Evolutionary conservation across 2,797 vertebrate species (phyloP).

Genomic region (Eulemur rubriventer): DNA sequence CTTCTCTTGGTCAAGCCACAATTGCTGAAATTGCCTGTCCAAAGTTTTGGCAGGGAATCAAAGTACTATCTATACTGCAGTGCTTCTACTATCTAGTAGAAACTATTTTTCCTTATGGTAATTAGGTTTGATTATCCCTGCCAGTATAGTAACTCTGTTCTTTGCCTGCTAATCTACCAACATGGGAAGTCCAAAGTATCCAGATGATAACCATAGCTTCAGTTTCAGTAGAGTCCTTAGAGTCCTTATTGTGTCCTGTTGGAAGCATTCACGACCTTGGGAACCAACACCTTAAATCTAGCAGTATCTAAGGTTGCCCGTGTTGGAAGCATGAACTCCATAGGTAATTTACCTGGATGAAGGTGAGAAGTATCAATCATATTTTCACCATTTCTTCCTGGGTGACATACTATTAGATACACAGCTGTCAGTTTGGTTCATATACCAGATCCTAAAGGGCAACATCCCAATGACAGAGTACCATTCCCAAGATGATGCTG

Average conservation of each 20-base stretch:
- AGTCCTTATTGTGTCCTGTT: background rate
- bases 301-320: background rate
- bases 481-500: background rate
- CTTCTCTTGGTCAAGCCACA: background rate
- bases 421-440: background rate
- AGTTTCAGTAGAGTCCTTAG: background rate
- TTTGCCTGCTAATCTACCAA: background rate
- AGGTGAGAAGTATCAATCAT: background rate
- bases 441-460: background rate
- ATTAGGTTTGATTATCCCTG: background rate
- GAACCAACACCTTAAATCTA: background rate
- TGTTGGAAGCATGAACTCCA: background rate
- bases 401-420: too few relatives aligned
- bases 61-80: background rate
- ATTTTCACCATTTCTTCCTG: background rate
- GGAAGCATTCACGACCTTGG: background rate
- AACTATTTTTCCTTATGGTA: background rate
- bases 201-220: background rate
- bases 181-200: background rate
- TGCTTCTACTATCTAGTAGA: background rate
- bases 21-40: background rate
- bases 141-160: background rate
- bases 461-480: background rate
- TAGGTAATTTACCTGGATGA: background rate
- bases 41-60: background rate